phyloP scores from a whole-genome alignment of 2,113 vertebrate species.

The Calypte anna region DNA sequence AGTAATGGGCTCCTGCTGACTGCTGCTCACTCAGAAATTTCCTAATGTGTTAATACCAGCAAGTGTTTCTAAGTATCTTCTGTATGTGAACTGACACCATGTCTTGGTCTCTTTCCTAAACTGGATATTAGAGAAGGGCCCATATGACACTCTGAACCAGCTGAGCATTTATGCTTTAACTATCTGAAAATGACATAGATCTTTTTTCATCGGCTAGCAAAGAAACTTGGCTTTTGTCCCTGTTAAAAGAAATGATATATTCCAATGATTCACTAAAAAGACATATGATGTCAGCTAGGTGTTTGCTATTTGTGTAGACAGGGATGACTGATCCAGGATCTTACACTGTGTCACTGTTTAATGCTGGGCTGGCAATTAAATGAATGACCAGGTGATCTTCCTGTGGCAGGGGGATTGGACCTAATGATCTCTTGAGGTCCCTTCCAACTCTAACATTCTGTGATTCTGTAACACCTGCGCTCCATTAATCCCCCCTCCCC shows the following conservation, averaged over 20 bases:
- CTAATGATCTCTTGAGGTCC: too few species aligned
- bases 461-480: too few species aligned
- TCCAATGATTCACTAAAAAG: conserved; percentile 6
- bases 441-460: too few species aligned
- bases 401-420: too few species aligned
- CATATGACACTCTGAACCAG: background rate
- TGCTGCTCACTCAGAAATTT: background rate
- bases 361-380: too few species aligned
- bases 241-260: background rate
- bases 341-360: background rate
- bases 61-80: background rate
- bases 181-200: background rate
- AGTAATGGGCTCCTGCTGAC: background rate
- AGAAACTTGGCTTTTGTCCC: background rate
- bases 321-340: background rate
- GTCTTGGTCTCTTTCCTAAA: background rate
- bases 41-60: background rate
- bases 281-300: background rate
- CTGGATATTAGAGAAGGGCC: background rate
- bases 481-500: too few species aligned
- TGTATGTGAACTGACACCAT: background rate
- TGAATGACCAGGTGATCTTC: too few species aligned
- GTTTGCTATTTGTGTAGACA: conserved; percentile 17
- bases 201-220: background rate
- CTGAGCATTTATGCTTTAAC: background rate